Percentiles rank a stretch among this genome's conserved stretches.
phyloP scores from a whole-genome alignment of 2,888 invertebrate genomes.

The Hydropsyche betteni region DNA sequence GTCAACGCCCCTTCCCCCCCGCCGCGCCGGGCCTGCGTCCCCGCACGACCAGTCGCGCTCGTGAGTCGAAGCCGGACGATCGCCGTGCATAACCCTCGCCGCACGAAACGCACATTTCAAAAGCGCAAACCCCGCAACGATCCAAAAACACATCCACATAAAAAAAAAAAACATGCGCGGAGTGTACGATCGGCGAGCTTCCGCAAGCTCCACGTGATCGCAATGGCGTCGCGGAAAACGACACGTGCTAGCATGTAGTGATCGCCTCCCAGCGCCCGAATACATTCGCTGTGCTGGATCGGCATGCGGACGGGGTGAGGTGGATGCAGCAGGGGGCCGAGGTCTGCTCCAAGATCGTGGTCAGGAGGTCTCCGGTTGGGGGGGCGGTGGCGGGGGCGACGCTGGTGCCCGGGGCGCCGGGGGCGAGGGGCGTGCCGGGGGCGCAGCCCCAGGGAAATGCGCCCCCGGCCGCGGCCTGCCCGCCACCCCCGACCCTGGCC shows the following conservation, averaged over 20 bases:
- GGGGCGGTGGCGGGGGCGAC: slow-evolving; percentile 62
- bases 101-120: slow-evolving; percentile 48
- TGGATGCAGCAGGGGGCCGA: slow-evolving; percentile 52
- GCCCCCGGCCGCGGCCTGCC: slow-evolving; percentile 75
- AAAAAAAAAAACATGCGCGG: neutral
- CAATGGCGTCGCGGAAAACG: too few species aligned
- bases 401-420: slow-evolving; percentile 68
- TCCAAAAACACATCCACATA: neutral
- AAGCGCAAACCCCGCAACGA: slow-evolving; percentile 51
- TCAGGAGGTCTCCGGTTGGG: slow-evolving; percentile 56
- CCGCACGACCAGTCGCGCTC: slow-evolving; percentile 22
- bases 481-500: slow-evolving; percentile 71
- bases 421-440: slow-evolving; percentile 82
- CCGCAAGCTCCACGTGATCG: too few species aligned
- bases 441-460: slow-evolving; percentile 83
- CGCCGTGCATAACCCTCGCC: slow-evolving; percentile 55
- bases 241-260: neutral
- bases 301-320: slow-evolving; percentile 59
- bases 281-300: neutral
- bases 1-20: slow-evolving; percentile 59
- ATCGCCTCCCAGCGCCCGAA: too few species aligned
- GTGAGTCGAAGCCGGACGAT: slow-evolving; percentile 22
- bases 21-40: slow-evolving; percentile 46
- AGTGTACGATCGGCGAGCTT: neutral
- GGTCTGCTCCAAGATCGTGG: slow-evolving; percentile 40